Evolutionary conservation across 2,797 vertebrate genomes (phyloP).

Genomic region (Huso huso): DNA sequence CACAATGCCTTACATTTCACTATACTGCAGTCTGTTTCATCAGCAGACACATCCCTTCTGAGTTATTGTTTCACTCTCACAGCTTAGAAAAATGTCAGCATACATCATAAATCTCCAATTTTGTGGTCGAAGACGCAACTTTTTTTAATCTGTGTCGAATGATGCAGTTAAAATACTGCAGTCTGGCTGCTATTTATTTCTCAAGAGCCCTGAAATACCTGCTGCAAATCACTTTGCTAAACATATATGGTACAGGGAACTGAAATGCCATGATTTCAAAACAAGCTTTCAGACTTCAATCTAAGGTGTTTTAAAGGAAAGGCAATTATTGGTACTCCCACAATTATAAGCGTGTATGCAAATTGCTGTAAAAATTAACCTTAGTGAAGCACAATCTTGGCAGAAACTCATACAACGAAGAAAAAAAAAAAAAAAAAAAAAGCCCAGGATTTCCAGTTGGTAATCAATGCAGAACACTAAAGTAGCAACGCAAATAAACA

Average conservation of each 20-base stretch:
- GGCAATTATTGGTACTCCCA: too few relatives aligned
- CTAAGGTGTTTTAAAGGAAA: too few relatives aligned
- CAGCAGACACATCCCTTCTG: background rate
- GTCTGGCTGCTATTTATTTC: slow-evolving; percentile 31
- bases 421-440: too few relatives aligned
- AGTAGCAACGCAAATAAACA: too few relatives aligned
- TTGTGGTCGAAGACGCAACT: slow-evolving; percentile 24
- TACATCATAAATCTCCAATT: slow-evolving; percentile 4
- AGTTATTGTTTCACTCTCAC: background rate
- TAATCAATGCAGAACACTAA: too few relatives aligned
- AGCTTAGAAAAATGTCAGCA: background rate
- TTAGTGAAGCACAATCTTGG: too few relatives aligned
- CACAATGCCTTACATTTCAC: background rate
- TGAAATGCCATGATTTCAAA: slow-evolving; percentile 6
- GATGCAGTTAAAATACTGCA: slow-evolving; percentile 41
- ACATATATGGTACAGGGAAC: slow-evolving; percentile 8
- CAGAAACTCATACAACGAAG: too few relatives aligned
- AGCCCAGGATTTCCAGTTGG: too few relatives aligned
- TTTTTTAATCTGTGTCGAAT: slow-evolving; percentile 36
- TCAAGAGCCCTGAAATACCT: slow-evolving; percentile 35
- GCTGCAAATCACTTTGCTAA: slow-evolving; percentile 37
- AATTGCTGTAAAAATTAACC: too few relatives aligned
- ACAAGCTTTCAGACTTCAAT: too few relatives aligned
- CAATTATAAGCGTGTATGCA: too few relatives aligned
- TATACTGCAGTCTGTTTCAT: background rate